Conservation (phyloP, 2,113 vertebrate species). For the Leucosticte australis region DNA sequence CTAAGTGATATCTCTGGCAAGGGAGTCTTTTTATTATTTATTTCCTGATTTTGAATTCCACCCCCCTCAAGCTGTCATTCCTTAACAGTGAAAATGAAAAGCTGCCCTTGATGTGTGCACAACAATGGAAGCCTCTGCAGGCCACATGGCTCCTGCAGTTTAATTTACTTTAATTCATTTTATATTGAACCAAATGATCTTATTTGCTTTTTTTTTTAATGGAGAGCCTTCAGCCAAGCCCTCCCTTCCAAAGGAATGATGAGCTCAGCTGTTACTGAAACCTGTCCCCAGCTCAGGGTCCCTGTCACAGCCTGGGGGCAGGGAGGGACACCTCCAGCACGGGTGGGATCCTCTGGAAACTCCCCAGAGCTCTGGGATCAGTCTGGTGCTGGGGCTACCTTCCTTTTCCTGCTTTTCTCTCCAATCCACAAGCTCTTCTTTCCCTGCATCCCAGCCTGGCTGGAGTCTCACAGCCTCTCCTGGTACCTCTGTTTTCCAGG, state of each 20-base stretch:
- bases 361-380: neutral
- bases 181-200: conserved; percentile 79
- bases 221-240: conserved; percentile 69
- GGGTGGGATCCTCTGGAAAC: neutral
- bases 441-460: neutral
- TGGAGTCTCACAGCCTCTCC: neutral
- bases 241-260: conserved; percentile 59
- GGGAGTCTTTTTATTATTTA: conserved; percentile 41
- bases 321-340: neutral
- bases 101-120: conserved; percentile 26
- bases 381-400: neutral
- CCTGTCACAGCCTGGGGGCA: neutral
- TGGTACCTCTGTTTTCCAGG: neutral
- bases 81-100: conserved; percentile 72
- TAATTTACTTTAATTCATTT: conserved; percentile 82
- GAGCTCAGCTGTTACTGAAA: conserved; percentile 68
- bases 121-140: conserved; percentile 67
- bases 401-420: neutral
- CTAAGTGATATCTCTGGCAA: conserved; percentile 9
- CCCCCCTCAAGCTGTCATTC: conserved; percentile 76
- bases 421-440: neutral
- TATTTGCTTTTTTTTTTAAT: conserved; percentile 73
- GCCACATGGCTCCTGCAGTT: conserved; percentile 77
- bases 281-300: neutral
- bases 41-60: conserved; percentile 67